These are phyloP conservation scores for Sitobion miscanthi DNA, from an alignment of 1,140 invertebrate species.

Conservation along the genomic window DNA sequence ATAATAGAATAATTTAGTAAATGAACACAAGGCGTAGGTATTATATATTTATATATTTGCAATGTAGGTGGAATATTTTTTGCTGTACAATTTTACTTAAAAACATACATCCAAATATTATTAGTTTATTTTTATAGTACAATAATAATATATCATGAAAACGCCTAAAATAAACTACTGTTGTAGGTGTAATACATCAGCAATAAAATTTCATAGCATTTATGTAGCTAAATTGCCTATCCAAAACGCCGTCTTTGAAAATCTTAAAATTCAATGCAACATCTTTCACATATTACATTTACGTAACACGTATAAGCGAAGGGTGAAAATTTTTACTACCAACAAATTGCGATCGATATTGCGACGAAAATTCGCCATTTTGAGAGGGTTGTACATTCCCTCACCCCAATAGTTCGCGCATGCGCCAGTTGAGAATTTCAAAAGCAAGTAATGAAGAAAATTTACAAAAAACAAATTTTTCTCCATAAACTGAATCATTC, in stretches of 20 bases:
- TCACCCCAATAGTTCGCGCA: not conserved
- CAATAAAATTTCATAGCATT: not conserved
- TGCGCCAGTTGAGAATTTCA: not conserved
- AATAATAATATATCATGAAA: not conserved
- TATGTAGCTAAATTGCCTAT: constrained; percentile 44
- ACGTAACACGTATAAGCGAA: not conserved
- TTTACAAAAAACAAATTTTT: not conserved
- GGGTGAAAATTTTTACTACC: not conserved
- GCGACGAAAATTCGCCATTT: constrained; percentile 10
- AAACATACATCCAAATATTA: not conserved
- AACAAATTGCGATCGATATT: constrained; percentile 23
- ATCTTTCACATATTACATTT: not conserved
- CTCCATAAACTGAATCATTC: not conserved
- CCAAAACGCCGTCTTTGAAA: not conserved
- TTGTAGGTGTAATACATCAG: not conserved
- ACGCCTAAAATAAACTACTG: not conserved
- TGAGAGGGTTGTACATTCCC: not conserved
- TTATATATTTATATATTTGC: no score
- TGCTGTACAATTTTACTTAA: not conserved
- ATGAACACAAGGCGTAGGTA: not conserved
- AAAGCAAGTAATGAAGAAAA: not conserved
- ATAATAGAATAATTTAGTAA: not conserved
- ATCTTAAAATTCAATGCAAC: not conserved
- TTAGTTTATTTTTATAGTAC: not conserved
- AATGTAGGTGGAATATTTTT: not conserved